phyloP scores from a whole-genome alignment of 1,140 invertebrate genomes.

The Papilio dardanus region DNA sequence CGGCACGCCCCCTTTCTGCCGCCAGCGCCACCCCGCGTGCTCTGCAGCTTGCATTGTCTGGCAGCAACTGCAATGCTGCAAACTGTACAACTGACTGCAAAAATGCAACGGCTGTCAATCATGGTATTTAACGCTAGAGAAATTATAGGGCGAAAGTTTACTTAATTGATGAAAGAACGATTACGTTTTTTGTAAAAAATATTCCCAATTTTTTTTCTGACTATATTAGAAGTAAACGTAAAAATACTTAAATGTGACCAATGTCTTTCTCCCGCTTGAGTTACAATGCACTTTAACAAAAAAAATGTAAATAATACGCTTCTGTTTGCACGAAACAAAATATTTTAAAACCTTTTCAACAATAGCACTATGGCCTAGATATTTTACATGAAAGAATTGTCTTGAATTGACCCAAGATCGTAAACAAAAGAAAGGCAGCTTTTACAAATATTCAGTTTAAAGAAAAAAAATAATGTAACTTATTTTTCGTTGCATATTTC shows the following conservation, averaged over 20 bases:
- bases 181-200: too few relatives aligned
- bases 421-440: neutral
- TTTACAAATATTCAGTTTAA: neutral
- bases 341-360: neutral
- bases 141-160: too few relatives aligned
- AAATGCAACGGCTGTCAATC: conserved; percentile 11
- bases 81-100: neutral
- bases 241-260: neutral
- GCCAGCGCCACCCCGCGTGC: conserved; percentile 42
- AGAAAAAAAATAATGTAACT: neutral
- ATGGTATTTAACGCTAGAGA: neutral
- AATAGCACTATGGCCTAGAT: neutral
- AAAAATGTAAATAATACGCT: neutral
- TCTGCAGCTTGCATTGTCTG: conserved; percentile 12
- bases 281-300: neutral
- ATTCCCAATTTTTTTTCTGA: neutral
- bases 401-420: conserved; percentile 4
- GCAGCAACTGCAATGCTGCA: conserved; percentile 21
- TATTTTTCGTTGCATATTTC: neutral
- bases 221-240: neutral
- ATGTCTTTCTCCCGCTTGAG: neutral
- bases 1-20: conserved; percentile 62
- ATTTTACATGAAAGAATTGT: neutral
- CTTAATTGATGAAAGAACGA: too few relatives aligned
- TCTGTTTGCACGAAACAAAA: neutral